Evolutionary conservation across 2,113 vertebrate species (phyloP), one percentile per base, ranked within the genome.

Genomic region (Caranx ignobilis): DNA sequence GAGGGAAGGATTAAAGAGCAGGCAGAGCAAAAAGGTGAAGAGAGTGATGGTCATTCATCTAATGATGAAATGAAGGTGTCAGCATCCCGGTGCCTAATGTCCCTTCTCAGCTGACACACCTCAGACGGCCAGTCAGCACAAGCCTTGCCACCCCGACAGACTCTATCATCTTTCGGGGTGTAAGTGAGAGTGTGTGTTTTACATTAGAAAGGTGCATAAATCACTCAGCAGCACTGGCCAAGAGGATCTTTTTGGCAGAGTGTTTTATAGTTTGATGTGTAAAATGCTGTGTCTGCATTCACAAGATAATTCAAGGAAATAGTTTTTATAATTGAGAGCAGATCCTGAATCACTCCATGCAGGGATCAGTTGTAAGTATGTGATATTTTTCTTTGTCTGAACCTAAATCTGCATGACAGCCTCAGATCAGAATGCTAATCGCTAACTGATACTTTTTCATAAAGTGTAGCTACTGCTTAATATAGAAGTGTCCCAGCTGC

Each of bases 11-110:
- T 41, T n/a, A 59, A 64, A 59, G 54, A 60, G 45, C 56, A 79
- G 43, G 43, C 6, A 7, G 41, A 60, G 9, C 5, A n/a, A 55
- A 32, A 62, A 84, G 2, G 47, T 0, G 0, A 12, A 4, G 15
- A 79, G 75, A 47, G 54, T 3, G 45, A 60, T 34, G 71, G n/a
- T 65, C 64, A 66, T 87, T 71, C 65, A 68, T 88, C 76, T 50
- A 52, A 68, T 70, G 74, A 64, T 84, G 71, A 85, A 87, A 85
- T 35, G 11, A 64, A 64, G 26, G 77, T 52, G 80, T 91, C 87
- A 92, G 83, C 83, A 68, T 86, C 72, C 59, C 34, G 16, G 52
- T 59, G 57, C 59, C 71, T 73, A 68, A 84, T 82, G 76, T 76
- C 61, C 68, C 57, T 35, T 52, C 81, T 79, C 64, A 34, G 74